Conservation (phyloP, 1,140 invertebrate genomes). For the Gonioctena quinquepunctata region DNA sequence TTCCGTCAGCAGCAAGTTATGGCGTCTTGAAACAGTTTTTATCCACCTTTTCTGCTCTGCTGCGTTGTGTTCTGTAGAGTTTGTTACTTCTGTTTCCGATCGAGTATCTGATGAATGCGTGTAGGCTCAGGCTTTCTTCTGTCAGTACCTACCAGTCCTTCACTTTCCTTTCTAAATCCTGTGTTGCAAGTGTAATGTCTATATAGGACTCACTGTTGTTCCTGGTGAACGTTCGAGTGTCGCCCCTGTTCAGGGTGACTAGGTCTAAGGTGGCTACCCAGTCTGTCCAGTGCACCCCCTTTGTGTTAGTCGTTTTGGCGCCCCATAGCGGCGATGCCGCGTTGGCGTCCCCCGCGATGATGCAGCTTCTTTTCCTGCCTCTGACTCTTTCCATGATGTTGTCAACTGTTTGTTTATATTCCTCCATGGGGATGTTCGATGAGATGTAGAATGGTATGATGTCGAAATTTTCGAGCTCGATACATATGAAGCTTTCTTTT, state of each 20-base stretch:
- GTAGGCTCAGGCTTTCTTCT: not conserved
- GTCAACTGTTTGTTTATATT: not conserved
- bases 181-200: not conserved
- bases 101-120: not conserved
- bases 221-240: conserved; percentile 2
- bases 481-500: not conserved
- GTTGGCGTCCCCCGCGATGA: not conserved
- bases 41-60: not conserved
- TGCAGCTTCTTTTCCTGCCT: not conserved
- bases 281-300: not conserved
- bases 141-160: not conserved
- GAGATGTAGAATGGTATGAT: not conserved
- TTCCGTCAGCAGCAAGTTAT: not conserved
- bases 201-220: conserved; percentile 5
- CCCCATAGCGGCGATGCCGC: conserved; percentile 1
- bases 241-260: not conserved
- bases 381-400: not conserved
- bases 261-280: not conserved
- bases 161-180: not conserved
- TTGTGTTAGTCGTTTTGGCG: not conserved
- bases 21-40: not conserved
- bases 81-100: not conserved
- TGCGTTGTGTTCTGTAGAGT: not conserved
- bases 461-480: not conserved
- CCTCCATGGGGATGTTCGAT: not conserved